Conservation (phyloP, 2,888 invertebrate species). For the Melikaiella ostensackeni region DNA sequence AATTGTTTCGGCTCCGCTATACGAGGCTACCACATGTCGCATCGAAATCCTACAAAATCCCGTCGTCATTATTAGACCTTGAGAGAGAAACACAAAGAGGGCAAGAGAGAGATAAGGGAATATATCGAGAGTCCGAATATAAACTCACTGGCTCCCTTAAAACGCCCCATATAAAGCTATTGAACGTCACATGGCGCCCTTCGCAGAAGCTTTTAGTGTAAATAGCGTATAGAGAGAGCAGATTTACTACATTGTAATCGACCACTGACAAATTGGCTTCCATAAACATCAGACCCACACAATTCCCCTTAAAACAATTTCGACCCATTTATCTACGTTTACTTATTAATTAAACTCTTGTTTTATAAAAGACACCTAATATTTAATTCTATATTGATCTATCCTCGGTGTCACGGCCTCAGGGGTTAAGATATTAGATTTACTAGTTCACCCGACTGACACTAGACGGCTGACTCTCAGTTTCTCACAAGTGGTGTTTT, state of each 20-base stretch:
- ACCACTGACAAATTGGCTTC: constrained; percentile 33
- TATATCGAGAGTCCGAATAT: constrained; percentile 47
- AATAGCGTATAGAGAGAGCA: constrained; percentile 49
- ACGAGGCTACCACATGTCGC: constrained; percentile 69
- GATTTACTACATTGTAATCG: constrained; percentile 31
- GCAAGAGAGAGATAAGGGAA: constrained; percentile 48
- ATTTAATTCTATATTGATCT: too few relatives aligned
- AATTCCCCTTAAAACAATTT: not conserved
- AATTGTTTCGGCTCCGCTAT: constrained; percentile 67
- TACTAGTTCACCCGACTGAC: not conserved
- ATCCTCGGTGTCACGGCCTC: too few relatives aligned
- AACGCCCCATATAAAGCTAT: constrained; percentile 45
- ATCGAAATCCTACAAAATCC: constrained; percentile 61
- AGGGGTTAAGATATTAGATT: not conserved
- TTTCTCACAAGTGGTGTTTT: not conserved
- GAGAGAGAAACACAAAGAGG: constrained; percentile 56
- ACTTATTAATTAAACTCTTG: too few relatives aligned
- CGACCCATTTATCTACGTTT: not conserved
- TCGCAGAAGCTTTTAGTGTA: constrained; percentile 54
- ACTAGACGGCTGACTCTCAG: not conserved
- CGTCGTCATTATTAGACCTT: constrained; percentile 68
- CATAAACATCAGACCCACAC: not conserved
- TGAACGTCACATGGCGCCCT: constrained; percentile 68
- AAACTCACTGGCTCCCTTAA: not conserved
- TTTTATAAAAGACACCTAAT: too few relatives aligned